Evolutionary conservation across 2,888 invertebrate species (phyloP), one percentile per base, ranked within the genome.

Genomic region (Polyploca ridens): DNA sequence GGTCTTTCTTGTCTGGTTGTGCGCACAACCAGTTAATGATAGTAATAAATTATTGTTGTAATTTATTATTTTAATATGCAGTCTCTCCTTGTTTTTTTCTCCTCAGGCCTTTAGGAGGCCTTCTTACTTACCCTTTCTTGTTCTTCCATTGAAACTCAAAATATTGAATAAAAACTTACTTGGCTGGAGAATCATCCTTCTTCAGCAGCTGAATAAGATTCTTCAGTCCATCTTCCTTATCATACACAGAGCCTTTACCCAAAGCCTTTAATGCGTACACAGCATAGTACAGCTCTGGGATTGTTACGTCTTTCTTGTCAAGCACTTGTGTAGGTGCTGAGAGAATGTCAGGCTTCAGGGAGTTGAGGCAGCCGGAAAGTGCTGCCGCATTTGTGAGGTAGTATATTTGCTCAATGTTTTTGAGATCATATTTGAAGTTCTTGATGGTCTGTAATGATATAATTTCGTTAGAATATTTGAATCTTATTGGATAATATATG

Each of bases 181-280:
- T 96, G 58, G 94, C 93, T 27, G 97, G 94, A 68, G 96, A 96
- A 80, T 98, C 98, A 90, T 99, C 98, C 78, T 97, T 97, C 85
- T 98, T 98, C 69, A 99, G 89, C 69, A 96, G 93, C 67, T 96
- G 96, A 81, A 97, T 96, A 46, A 98, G 90, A 71, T 96, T 95
- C 85, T 97, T 97, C 1, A 96, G 93, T 33, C 97, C 92, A 85
- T 97, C 97, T 33, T 95, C 94, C 59, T 95, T 95, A 77, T 96
- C 96, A 66, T 95, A 91, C 58, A 96, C 83, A 5, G 95, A 89
- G 38, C 92, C 94, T 73, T 96, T 95, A 0, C 96, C 96, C 0
- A 98, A 84, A 41, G 96, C 95, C 73, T 95, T 96, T 63, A 97
- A 89, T 0, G 97, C 94, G 75, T 95, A 96, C 14, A 97, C 94